Percentiles rank a stretch among this genome's conserved stretches.
These are phyloP conservation scores for Auanema sp. DNA, from an alignment of 2,888 invertebrate genomes.

Conservation along the genomic window DNA sequence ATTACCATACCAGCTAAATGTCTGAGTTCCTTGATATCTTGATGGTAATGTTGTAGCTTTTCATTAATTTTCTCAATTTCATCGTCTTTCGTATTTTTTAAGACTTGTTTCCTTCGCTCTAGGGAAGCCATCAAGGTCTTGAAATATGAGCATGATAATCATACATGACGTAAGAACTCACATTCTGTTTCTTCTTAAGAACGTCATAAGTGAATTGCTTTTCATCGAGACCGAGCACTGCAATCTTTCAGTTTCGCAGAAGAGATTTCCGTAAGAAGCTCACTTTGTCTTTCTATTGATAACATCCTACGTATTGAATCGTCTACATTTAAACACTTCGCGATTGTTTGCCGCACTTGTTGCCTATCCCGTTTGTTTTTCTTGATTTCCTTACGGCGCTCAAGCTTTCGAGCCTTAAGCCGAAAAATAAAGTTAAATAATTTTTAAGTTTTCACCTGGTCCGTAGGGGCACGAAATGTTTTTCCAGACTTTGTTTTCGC, in stretches of 20 bases:
- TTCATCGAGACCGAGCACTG: slow-evolving; percentile 44
- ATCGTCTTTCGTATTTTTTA: slow-evolving; percentile 36
- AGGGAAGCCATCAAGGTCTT: slow-evolving; percentile 30
- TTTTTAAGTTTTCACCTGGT: slow-evolving; percentile 25
- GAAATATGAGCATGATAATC: no score
- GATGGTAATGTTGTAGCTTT: slow-evolving; percentile 30
- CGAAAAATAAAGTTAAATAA: not conserved
- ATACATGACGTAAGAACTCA: not conserved
- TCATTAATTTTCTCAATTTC: slow-evolving; percentile 38
- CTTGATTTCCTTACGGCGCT: slow-evolving; percentile 41
- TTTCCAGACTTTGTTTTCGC: slow-evolving; percentile 44
- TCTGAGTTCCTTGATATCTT: slow-evolving; percentile 28
- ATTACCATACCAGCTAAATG: slow-evolving; percentile 27
- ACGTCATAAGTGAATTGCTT: slow-evolving; percentile 43
- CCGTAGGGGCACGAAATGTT: slow-evolving; percentile 42
- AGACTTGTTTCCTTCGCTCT: slow-evolving; percentile 25
- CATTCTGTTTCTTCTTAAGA: slow-evolving; percentile 42
- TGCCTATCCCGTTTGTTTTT: slow-evolving; percentile 41
- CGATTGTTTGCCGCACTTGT: slow-evolving; percentile 45
- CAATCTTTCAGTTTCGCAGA: slow-evolving; percentile 7
- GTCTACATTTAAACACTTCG: slow-evolving; percentile 42
- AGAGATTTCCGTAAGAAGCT: slow-evolving; percentile 1
- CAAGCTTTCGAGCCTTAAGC: slow-evolving; percentile 39
- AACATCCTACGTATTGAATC: slow-evolving; percentile 41
- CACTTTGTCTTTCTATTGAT: slow-evolving; percentile 40